Percentiles rank a stretch among this genome's conserved stretches.
Evolutionary conservation across 2,797 vertebrate species (phyloP).

Genomic region (Trachops cirrhosus): DNA sequence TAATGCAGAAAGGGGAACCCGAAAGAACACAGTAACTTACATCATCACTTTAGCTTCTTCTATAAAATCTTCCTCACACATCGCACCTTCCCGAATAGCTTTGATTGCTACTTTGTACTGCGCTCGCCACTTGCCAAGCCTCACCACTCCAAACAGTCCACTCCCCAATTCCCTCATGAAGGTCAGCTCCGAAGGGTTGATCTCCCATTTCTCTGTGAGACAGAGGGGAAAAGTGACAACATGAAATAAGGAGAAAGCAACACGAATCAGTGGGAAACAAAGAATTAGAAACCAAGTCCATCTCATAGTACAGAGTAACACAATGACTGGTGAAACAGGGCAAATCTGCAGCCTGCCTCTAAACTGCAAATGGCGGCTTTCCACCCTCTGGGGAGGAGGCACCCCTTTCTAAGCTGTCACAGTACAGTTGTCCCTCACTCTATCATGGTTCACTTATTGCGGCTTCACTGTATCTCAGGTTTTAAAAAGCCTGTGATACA

Average conservation of each 20-base stretch:
- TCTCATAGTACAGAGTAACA: background rate
- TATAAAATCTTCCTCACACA: conserved; percentile 97
- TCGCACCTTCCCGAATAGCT: conserved; percentile 91
- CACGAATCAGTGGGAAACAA: background rate
- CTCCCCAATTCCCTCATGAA: conserved; percentile 89
- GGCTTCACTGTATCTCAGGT: too few relatives aligned
- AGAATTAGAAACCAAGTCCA: background rate
- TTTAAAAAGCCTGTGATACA: too few relatives aligned
- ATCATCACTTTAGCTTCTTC: conserved; percentile 99
- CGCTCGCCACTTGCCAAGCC: conserved; percentile 88
- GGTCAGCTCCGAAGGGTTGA: conserved; percentile 87
- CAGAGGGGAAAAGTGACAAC: background rate
- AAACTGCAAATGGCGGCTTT: background rate
- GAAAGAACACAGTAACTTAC: conserved; percentile 81
- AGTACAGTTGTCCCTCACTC: background rate
- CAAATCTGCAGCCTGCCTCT: background rate
- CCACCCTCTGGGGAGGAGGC: background rate
- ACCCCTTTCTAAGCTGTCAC: background rate
- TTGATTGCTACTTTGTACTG: conserved; percentile 96
- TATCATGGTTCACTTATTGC: too few relatives aligned
- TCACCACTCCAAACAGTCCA: conserved; percentile 86
- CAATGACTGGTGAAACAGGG: background rate
- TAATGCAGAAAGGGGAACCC: background rate
- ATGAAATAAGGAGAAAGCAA: background rate
- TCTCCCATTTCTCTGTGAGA: conserved; percentile 88